Percentiles rank a stretch among this genome's conserved stretches.
Evolutionary conservation across 2,888 invertebrate species (phyloP).

Genomic region (Dicranocentrus wangi): DNA sequence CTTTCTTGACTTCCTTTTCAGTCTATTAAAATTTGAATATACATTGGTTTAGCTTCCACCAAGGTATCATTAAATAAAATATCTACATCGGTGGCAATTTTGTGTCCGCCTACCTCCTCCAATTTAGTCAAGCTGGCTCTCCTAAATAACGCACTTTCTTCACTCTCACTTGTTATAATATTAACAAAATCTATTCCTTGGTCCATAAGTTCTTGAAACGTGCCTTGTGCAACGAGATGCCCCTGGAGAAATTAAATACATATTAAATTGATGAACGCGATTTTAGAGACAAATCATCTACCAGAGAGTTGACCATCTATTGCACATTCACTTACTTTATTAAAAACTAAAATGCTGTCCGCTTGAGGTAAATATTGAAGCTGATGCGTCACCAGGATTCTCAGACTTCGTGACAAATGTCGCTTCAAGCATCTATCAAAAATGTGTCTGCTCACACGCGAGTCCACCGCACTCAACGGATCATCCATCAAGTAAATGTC

Average conservation of each 20-base stretch:
- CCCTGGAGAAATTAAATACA: slow-evolving; percentile 45
- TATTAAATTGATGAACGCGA: too few relatives aligned
- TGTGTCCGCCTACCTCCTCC: slow-evolving; percentile 40
- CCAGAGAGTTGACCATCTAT: too few relatives aligned
- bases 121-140: slow-evolving; percentile 58
- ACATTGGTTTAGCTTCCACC: too few relatives aligned
- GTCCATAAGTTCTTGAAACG: slow-evolving; percentile 54
- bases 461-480: slow-evolving; percentile 77
- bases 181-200: slow-evolving; percentile 64
- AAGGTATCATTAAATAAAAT: too few relatives aligned
- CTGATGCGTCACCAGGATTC: slow-evolving; percentile 83
- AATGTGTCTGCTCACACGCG: slow-evolving; percentile 72
- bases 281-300: too few relatives aligned
- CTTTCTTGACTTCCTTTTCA: slow-evolving; percentile 58
- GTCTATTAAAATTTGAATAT: slow-evolving; percentile 15
- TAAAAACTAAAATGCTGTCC: slow-evolving; percentile 68
- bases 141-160: slow-evolving; percentile 46
- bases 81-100: not conserved
- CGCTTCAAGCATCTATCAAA: slow-evolving; percentile 74
- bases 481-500: slow-evolving; percentile 77
- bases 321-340: slow-evolving; percentile 64
- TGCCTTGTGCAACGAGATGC: slow-evolving; percentile 63
- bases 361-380: slow-evolving; percentile 77
- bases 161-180: slow-evolving; percentile 60
- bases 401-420: slow-evolving; percentile 75